A percentile compares a stretch with the other conserved stretches of the same genome.
Conservation (phyloP, 2,888 invertebrate genomes). For the Ceramica pisi region DNA sequence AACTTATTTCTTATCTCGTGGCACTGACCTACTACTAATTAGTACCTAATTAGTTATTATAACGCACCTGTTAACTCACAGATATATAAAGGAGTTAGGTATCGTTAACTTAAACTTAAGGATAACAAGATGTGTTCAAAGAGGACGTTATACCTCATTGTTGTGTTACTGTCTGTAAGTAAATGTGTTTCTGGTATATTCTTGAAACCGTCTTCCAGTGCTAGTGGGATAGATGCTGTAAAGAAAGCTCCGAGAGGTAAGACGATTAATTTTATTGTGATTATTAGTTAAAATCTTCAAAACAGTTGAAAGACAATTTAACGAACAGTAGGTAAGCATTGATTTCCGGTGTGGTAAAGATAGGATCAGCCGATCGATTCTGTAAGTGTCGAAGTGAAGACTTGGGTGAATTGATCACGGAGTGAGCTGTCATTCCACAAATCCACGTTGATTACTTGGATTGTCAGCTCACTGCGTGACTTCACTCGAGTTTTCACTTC, state of each 20-base stretch:
- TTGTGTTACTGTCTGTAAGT: constrained; percentile 57
- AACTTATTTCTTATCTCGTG: constrained; percentile 73
- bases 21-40: constrained; percentile 80
- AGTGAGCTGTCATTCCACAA: no score
- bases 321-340: no score
- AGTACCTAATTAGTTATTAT: constrained; percentile 52
- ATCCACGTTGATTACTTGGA: no score
- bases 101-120: constrained; percentile 15
- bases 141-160: constrained; percentile 52
- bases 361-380: no score
- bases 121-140: constrained; percentile 71
- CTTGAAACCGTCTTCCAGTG: constrained; percentile 70
- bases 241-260: constrained; percentile 85
- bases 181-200: constrained; percentile 66
- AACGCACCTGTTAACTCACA: constrained; percentile 25
- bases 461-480: no score
- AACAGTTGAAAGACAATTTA: no score
- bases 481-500: no score
- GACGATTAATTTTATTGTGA: no score
- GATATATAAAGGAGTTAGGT: constrained; percentile 45
- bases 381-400: no score
- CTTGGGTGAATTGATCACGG: no score
- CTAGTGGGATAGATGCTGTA: constrained; percentile 77
- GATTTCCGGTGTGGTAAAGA: no score
- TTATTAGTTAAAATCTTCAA: no score